phyloP scores from a whole-genome alignment of 2,888 invertebrate genomes.

The Onchidella celtica region DNA sequence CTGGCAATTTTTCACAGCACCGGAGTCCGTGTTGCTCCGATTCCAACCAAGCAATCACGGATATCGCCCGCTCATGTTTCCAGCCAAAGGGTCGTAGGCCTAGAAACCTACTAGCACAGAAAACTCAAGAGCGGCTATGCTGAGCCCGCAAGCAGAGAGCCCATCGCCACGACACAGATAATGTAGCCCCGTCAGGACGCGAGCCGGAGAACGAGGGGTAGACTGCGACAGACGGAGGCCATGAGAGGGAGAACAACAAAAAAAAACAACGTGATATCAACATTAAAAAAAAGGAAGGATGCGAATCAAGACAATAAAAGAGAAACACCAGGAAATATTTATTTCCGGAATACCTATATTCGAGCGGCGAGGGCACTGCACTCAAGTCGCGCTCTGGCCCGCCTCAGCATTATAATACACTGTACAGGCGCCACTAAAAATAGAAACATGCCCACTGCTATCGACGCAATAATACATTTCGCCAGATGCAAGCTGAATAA shows the following conservation, averaged over 20 bases:
- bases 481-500: no score
- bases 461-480: no score
- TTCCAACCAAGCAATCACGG: no score
- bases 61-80: not conserved
- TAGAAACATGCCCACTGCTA: no score
- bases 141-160: no score
- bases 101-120: constrained; percentile 33
- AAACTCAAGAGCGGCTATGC: constrained; percentile 1
- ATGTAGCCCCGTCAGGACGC: no score
- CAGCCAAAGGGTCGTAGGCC: not conserved
- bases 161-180: no score
- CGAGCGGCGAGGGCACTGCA: not conserved
- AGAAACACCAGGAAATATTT: not conserved
- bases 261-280: not conserved
- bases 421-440: no score
- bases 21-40: no score
- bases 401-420: no score
- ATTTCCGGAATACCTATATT: not conserved
- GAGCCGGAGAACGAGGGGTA: not conserved
- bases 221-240: not conserved
- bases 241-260: not conserved
- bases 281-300: not conserved
- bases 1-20: no score
- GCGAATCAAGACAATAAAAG: not conserved
- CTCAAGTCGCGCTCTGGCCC: not conserved